Base-by-base conservation (phyloP, 1,140 invertebrate genomes). In the Metaphire vulgaris region DNA sequence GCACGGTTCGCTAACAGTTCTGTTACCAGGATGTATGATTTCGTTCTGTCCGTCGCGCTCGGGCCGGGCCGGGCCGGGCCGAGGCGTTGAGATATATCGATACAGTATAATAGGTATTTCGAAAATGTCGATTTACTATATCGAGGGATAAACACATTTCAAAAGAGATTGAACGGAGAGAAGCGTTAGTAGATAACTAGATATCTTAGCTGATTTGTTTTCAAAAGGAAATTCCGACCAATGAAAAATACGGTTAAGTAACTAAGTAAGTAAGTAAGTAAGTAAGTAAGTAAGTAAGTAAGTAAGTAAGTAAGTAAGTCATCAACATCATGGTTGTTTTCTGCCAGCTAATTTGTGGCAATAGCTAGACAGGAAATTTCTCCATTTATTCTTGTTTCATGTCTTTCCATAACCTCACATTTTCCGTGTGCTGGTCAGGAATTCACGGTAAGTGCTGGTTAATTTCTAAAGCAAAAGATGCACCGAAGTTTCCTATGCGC, bases 281-380 rank as follows among this genome's bases (percentile, higher is more conserved):
- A 70, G 69, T 70, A 30, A 70, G 69, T 70, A 26, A 32, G 28
- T 71, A 26, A 69, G 68, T 69, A 29, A 16, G 68, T 69, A 56
- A 12, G 41, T 56, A 21, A 56, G 41, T 56, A 6, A 56, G 6
- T 56, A 56, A 56, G 41, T 56, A n/a, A n/a, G n/a, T n/a, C n/a
- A n/a, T n/a, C n/a, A n/a, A n/a, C n/a, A n/a, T n/a, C n/a, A n/a
- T n/a, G n/a, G 41, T 56, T 21, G 21, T 21, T 56, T 6, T 56
- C 41, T 12, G 41, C 21, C 41, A 56, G 6, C 21, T 21, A 56
- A 21, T 56, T 21, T 12, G 6, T 56, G 41, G 6, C 41, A 56
- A 21, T 56, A 56, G 41, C 41, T 21, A 56, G 41, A 12, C 6
- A 56, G 41, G 6, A 21, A 56, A 56, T 56, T 12, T 56, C 6